These are phyloP conservation scores for Grammomys dolichurus DNA, from an alignment of 2,113 vertebrate species.

Conservation along the genomic window DNA sequence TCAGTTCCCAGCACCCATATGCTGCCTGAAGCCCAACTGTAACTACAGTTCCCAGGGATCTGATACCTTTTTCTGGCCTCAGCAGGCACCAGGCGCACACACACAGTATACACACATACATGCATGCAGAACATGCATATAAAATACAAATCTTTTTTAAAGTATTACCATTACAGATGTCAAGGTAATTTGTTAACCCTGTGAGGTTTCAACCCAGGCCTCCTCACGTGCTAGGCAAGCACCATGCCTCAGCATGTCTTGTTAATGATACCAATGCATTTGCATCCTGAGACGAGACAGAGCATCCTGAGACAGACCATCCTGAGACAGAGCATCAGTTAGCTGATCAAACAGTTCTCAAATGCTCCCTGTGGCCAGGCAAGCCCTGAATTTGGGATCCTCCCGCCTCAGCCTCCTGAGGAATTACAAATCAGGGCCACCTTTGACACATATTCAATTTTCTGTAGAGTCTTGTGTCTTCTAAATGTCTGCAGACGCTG, in stretches of 20 bases:
- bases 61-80: not conserved
- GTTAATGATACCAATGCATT: not conserved
- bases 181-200: not conserved
- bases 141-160: slow-evolving; percentile 8
- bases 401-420: not conserved
- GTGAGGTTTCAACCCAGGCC: not conserved
- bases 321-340: not conserved
- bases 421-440: not conserved
- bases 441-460: not conserved
- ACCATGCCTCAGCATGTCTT: not conserved
- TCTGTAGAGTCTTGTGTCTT: not conserved
- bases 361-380: not conserved
- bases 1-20: not conserved
- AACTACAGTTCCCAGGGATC: not conserved
- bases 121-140: not conserved
- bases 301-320: not conserved
- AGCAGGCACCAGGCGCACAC: not conserved
- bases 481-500: not conserved
- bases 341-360: not conserved
- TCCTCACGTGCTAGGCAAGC: not conserved
- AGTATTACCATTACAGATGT: not conserved
- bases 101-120: not conserved
- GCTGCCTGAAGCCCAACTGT: not conserved
- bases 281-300: not conserved
- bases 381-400: not conserved